Evolutionary conservation across 2,888 invertebrate genomes (phyloP), one percentile per base, ranked within the genome.

Genomic region (Sarcophaga carnaria): DNA sequence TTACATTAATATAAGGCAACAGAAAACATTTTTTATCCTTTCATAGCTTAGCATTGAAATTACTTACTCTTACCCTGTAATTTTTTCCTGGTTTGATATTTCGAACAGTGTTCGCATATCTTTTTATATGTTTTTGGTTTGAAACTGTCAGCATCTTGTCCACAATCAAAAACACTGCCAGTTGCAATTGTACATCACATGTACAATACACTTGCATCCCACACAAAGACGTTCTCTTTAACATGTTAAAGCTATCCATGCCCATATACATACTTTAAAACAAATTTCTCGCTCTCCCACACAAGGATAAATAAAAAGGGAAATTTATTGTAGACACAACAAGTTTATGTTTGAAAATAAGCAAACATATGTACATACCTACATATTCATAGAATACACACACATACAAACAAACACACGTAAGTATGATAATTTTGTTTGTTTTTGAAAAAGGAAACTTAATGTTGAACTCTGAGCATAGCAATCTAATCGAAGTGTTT

Each of bases 71-170:
- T 10, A 2, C 10, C 14, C 17, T 54, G 12, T 54, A 54, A 17
- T 1, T 54, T 14, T 3, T 14, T 4, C 17, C 54, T 12, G 12
- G 1, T 12, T 17, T 14, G 17, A 14, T 54, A 17, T 54, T 54
- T 54, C 14, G 17, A 14, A 14, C 1, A 1, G 3, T 54, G 12
- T 54, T 54, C 17, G 12, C n/a, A 62, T 62, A 10, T 20, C 22
- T 62, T 74, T 75, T 66, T 71, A 49, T 78, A 45, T 22, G 27
- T 66, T 76, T 71, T 82, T 60, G 72, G 79, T 66, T 76, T 82
- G 20, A 72, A 70, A 54, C 63, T 86, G 83, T 83, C 83, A 83
- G 47, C 86, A 80, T 80, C 63, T 72, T 86, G 83, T 83, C 71
- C 71, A 67, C 69, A 80, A 74, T 64, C 86, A 80, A 60, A 69